Conservation (phyloP, 1,140 invertebrate genomes). For the Drosophila eugracilis region DNA sequence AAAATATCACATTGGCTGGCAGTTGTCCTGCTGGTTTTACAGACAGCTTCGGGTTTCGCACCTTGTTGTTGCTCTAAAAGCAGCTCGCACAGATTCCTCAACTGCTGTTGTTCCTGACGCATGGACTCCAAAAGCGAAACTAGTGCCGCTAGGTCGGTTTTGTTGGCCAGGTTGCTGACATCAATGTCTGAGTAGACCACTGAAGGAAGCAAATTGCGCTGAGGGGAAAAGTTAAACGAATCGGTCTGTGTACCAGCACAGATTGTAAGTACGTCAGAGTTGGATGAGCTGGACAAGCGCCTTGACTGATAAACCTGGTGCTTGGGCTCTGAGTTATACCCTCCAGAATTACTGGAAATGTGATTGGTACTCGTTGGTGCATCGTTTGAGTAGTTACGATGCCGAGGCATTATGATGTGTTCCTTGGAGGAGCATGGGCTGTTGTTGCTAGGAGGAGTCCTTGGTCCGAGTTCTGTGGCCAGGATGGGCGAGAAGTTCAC, state of each 20-base stretch:
- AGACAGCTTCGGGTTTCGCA: not conserved
- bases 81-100: conserved; percentile 49
- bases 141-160: conserved; percentile 46
- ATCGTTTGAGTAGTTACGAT: conserved; percentile 25
- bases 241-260: conserved; percentile 80
- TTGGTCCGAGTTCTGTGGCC: conserved; percentile 59
- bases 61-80: conserved; percentile 42
- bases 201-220: not conserved
- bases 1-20: conserved; percentile 58
- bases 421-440: conserved; percentile 36
- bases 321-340: conserved; percentile 27
- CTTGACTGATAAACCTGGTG: conserved; percentile 16
- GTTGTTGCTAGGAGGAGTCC: conserved; percentile 6
- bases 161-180: conserved; percentile 41
- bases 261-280: conserved; percentile 70
- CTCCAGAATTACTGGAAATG: conserved; percentile 1
- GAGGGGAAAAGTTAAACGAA: conserved; percentile 1
- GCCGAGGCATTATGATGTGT: conserved; percentile 45
- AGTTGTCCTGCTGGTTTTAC: conserved; percentile 39
- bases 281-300: conserved; percentile 18
- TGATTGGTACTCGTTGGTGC: not conserved
- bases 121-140: conserved; percentile 47
- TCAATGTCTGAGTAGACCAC: conserved; percentile 43
- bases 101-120: conserved; percentile 59
- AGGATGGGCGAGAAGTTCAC: conserved; percentile 71